Evolutionary conservation across 1,140 invertebrate species (phyloP).

Genomic region (Danaus plexippus): DNA sequence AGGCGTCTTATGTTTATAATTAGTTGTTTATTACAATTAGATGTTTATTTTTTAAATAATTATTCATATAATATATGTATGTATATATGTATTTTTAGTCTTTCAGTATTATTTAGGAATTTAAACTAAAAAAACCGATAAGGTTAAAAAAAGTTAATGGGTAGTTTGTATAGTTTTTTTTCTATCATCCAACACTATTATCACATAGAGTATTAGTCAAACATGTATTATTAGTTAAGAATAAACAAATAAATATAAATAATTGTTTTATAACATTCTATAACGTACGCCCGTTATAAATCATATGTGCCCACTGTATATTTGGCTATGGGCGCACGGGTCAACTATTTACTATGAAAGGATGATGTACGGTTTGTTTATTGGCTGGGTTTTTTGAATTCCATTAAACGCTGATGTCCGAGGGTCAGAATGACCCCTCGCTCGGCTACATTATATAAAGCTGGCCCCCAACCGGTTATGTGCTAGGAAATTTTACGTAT

Average conservation of each 20-base stretch:
- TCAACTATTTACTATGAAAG: constrained; percentile 62
- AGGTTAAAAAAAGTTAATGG: no score
- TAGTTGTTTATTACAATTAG: background rate
- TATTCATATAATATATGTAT: background rate
- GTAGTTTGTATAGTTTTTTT: no score
- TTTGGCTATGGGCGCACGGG: constrained; percentile 64
- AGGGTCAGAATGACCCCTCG: constrained; percentile 51
- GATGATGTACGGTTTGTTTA: constrained; percentile 72
- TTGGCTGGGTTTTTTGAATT: constrained; percentile 65
- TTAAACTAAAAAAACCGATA: no score
- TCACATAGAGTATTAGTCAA: no score
- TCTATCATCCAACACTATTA: no score
- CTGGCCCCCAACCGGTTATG: constrained; percentile 49
- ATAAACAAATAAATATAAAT: no score
- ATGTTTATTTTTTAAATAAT: background rate
- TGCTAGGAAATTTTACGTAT: constrained; percentile 63
- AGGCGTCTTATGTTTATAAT: background rate
- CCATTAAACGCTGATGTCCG: constrained; percentile 51
- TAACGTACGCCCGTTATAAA: constrained; percentile 52
- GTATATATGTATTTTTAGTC: no score
- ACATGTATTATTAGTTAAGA: no score
- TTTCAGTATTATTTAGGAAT: no score
- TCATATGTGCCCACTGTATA: constrained; percentile 59
- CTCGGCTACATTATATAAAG: constrained; percentile 61
- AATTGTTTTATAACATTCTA: constrained; percentile 1